phyloP scores from a whole-genome alignment of 92 coral and sea anemone species.

The Phymanthus crucifer region DNA sequence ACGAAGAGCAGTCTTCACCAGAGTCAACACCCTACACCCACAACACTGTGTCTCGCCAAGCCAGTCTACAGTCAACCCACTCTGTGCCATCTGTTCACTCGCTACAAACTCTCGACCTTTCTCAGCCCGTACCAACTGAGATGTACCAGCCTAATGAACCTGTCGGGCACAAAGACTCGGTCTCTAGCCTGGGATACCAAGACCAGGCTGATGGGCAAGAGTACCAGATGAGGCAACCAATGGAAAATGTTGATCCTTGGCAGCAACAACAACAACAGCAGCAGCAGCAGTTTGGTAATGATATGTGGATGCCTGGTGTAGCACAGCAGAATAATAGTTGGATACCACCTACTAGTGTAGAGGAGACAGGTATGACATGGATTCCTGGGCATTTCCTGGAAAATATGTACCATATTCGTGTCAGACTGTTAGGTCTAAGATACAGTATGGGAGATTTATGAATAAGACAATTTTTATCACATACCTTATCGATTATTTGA shows the following conservation, averaged over 20 bases:
- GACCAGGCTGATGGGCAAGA: slow-evolving; percentile 28
- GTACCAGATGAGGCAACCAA: neutral
- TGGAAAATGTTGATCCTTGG: neutral
- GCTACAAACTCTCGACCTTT: slow-evolving; percentile 15
- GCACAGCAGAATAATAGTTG: slow-evolving; percentile 25
- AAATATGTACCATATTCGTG: too few species aligned
- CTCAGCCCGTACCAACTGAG: slow-evolving; percentile 3
- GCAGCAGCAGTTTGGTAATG: neutral
- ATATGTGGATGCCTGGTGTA: slow-evolving; percentile 23
- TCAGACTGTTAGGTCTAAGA: too few species aligned
- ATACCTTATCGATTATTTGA: too few species aligned
- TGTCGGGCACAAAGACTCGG: slow-evolving; percentile 4
- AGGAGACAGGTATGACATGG: neutral
- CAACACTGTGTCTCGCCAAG: slow-evolving; percentile 13
- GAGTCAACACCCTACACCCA: slow-evolving; percentile 7
- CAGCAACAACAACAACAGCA: neutral
- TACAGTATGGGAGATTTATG: too few species aligned
- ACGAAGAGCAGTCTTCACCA: slow-evolving; percentile 12
- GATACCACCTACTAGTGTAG: neutral
- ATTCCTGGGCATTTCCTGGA: too few species aligned
- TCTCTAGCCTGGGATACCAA: slow-evolving; percentile 10
- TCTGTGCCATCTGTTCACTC: slow-evolving; percentile 8
- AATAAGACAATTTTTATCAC: too few species aligned
- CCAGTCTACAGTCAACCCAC: slow-evolving; percentile 19
- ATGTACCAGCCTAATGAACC: slow-evolving; percentile 27